Evolutionary conservation across 2,888 invertebrate genomes (phyloP).

Genomic region (Yponomeuta malinellus): DNA sequence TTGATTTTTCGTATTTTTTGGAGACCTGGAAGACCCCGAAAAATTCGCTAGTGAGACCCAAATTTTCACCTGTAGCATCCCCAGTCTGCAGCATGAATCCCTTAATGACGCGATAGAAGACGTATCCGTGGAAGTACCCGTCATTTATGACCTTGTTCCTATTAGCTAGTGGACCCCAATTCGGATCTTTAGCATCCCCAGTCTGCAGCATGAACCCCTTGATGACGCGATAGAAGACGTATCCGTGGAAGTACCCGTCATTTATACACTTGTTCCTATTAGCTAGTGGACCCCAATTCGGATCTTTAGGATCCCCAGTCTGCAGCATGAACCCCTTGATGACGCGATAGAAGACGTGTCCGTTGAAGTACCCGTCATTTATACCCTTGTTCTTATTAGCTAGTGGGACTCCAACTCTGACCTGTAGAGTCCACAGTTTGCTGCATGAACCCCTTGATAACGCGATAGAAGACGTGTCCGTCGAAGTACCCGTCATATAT

Average conservation of each 20-base stretch:
- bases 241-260: too few species aligned
- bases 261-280: too few species aligned
- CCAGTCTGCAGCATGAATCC: slow-evolving; percentile 92
- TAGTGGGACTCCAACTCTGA: slow-evolving; percentile 23
- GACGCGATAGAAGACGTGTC: slow-evolving; percentile 95
- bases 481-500: slow-evolving; percentile 92
- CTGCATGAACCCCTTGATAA: slow-evolving; percentile 94
- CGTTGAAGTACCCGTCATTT: slow-evolving; percentile 94
- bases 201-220: too few species aligned
- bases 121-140: slow-evolving; percentile 96
- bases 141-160: slow-evolving; percentile 53
- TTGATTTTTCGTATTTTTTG: too few species aligned
- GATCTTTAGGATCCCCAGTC: slow-evolving; percentile 88
- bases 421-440: slow-evolving; percentile 90
- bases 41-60: too few species aligned
- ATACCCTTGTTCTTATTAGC: too few species aligned
- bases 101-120: slow-evolving; percentile 96
- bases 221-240: too few species aligned
- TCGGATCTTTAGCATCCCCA: too few species aligned
- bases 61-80: slow-evolving; percentile 80
- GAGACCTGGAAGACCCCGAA: too few species aligned
- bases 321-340: slow-evolving; percentile 95
- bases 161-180: too few species aligned
- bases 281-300: too few species aligned
- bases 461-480: slow-evolving; percentile 95